A percentile compares a stretch with the other conserved stretches of the same genome.
Conservation (phyloP, 2,797 vertebrate genomes). For the Tokudaia tokunoshimensis region DNA sequence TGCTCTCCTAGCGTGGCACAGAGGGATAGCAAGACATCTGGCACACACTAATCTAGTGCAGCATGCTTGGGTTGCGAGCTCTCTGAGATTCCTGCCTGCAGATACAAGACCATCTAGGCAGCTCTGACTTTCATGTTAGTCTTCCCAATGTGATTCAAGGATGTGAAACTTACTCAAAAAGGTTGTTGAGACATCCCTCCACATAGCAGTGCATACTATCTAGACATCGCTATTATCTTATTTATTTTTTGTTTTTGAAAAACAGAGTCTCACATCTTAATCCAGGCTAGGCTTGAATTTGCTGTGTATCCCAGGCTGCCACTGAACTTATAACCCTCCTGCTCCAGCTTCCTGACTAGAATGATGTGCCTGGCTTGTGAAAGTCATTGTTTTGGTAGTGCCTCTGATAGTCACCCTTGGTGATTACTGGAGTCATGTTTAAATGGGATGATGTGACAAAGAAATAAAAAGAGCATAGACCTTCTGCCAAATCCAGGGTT, state of each 20-base stretch:
- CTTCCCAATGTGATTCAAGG: background rate
- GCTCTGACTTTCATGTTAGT: background rate
- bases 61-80: too few species aligned
- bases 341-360: background rate
- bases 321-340: background rate
- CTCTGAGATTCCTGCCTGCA: background rate
- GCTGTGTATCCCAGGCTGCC: background rate
- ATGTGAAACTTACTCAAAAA: background rate
- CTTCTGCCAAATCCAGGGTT: background rate
- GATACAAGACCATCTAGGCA: background rate
- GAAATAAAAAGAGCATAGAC: background rate
- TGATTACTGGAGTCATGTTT: background rate
- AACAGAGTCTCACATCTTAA: background rate
- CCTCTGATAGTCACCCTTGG: background rate
- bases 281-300: background rate
- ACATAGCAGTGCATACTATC: background rate
- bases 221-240: background rate
- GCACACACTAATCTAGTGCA: accelerated
- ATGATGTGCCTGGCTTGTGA: background rate
- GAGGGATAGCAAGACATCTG: background rate
- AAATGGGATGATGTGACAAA: background rate
- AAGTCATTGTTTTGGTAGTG: background rate
- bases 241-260: background rate
- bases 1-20: background rate
- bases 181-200: background rate